Conservation (phyloP, 2,113 vertebrate genomes). For the rat (Rattus norvegicus) region DNA sequence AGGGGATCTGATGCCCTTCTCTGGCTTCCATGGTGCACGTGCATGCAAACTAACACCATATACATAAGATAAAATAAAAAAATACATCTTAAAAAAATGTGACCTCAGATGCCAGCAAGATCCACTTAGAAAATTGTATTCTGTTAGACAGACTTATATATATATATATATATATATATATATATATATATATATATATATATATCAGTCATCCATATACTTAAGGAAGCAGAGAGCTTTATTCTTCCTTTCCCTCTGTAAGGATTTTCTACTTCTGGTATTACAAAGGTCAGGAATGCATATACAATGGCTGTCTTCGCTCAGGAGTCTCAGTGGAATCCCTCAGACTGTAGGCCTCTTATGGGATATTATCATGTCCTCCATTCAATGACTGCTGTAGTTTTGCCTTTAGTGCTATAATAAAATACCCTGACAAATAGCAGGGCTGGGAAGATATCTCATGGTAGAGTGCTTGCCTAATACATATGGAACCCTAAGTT, state of each 20-base stretch:
- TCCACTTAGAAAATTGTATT: not conserved
- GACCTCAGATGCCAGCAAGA: not conserved
- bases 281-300: not conserved
- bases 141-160: not conserved
- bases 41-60: not conserved
- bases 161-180: no score
- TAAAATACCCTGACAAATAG: not conserved
- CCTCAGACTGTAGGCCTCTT: not conserved
- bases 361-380: not conserved
- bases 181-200: no score
- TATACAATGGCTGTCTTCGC: not conserved
- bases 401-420: not conserved
- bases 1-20: not conserved
- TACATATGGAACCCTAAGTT: not conserved
- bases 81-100: not conserved
- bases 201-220: not conserved
- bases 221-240: not conserved
- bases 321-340: not conserved
- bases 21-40: not conserved
- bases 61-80: not conserved
- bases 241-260: not conserved
- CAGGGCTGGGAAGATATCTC: not conserved
- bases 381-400: not conserved
- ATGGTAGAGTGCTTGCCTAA: not conserved
- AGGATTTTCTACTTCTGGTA: not conserved